phyloP scores from a whole-genome alignment of 2,113 vertebrate species.

The Plotosus lineatus region DNA sequence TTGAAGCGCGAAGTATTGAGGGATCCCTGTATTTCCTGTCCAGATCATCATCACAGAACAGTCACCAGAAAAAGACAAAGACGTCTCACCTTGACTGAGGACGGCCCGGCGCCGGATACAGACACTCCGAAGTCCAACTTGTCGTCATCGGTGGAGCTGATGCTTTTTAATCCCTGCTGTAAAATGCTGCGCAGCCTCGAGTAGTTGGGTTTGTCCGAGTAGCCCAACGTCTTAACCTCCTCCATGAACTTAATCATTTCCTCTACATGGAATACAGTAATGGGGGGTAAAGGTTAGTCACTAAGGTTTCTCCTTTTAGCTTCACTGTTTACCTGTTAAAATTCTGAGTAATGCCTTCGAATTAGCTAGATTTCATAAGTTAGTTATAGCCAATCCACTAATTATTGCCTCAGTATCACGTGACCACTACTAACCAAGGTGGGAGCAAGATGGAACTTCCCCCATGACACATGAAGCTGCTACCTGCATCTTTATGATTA shows the following conservation, averaged over 20 bases:
- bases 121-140: conserved; percentile 74
- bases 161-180: conserved; percentile 80
- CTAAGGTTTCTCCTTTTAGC: too few relatives aligned
- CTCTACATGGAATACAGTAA: conserved; percentile 69
- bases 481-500: too few relatives aligned
- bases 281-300: not conserved
- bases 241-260: conserved; percentile 89
- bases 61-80: not conserved
- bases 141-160: conserved; percentile 80
- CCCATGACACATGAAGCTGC: too few relatives aligned
- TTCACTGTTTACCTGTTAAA: too few relatives aligned
- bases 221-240: conserved; percentile 79
- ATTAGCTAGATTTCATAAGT: too few relatives aligned
- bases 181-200: conserved; percentile 82
- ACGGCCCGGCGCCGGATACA: conserved; percentile 63
- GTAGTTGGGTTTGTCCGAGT: conserved; percentile 84
- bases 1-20: too few relatives aligned
- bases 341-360: too few relatives aligned
- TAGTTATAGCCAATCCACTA: too few relatives aligned
- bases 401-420: too few relatives aligned
- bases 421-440: too few relatives aligned
- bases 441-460: too few relatives aligned
- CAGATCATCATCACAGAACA: not conserved
- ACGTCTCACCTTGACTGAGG: conserved; percentile 49
- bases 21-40: too few relatives aligned